These are phyloP conservation scores for Bubo blakistoni DNA, from an alignment of 2,113 vertebrate species.

Conservation along the genomic window DNA sequence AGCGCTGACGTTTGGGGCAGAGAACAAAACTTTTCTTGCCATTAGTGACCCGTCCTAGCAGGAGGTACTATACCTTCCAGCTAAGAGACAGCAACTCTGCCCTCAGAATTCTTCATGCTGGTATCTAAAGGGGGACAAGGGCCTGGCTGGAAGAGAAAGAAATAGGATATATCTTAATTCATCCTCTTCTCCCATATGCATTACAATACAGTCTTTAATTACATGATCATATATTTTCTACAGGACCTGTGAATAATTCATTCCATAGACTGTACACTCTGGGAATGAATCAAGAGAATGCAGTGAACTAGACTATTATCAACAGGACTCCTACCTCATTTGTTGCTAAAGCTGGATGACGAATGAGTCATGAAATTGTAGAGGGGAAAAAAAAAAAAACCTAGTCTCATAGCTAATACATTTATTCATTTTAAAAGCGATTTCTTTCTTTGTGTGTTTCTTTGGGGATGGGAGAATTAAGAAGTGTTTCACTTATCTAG, in stretches of 20 bases:
- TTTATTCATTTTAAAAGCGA: constrained; percentile 4
- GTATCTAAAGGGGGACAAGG: not conserved
- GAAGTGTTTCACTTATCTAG: not conserved
- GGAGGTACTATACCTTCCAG: not conserved
- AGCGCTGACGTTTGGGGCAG: not conserved
- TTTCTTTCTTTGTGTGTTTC: not conserved
- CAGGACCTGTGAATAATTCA: constrained; percentile 13
- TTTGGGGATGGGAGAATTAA: not conserved
- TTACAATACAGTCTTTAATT: constrained; percentile 38
- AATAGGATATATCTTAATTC: not conserved
- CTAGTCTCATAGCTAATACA: not conserved
- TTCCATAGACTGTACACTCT: not conserved
- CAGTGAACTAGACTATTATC: not conserved
- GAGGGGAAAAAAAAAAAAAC: not conserved
- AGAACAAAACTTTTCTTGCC: not conserved
- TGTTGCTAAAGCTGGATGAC: constrained; percentile 7
- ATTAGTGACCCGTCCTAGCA: not conserved
- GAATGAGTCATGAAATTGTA: not conserved
- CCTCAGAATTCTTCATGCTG: not conserved
- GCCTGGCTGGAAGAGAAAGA: not conserved
- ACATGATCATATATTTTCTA: constrained; percentile 7
- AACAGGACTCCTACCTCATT: constrained; percentile 1
- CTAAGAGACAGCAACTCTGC: not conserved
- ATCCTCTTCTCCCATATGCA: not conserved
- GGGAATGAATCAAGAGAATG: not conserved